Evolutionary conservation across 2,797 vertebrate species (phyloP).

Genomic region (Ceryle rudis): DNA sequence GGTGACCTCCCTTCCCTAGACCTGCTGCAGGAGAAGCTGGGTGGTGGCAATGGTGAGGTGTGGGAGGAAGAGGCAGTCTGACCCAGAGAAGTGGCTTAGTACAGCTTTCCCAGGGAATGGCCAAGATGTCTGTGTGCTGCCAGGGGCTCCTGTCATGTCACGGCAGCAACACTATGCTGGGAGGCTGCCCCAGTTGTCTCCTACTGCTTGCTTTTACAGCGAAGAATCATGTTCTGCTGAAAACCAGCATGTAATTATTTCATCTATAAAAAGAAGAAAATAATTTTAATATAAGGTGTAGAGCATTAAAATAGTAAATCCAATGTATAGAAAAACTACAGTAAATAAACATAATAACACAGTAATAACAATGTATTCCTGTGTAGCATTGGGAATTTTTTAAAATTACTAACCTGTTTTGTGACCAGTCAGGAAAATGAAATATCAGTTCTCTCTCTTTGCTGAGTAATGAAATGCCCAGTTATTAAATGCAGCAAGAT

Average conservation of each 20-base stretch:
- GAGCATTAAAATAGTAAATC: background rate
- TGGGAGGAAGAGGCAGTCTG: background rate
- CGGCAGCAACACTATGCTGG: rapidly evolving
- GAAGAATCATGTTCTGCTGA: background rate
- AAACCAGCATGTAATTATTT: background rate
- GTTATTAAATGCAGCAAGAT: background rate
- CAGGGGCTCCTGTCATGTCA: rapidly evolving
- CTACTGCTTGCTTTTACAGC: background rate
- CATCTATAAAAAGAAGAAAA: background rate
- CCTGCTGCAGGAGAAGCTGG: background rate
- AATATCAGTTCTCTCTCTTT: background rate
- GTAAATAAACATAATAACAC: background rate
- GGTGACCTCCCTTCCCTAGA: constrained; percentile 8
- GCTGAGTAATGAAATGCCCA: background rate
- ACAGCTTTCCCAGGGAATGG: background rate
- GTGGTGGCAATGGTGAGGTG: background rate
- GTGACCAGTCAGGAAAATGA: background rate
- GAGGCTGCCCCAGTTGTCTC: background rate
- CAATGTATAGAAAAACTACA: background rate
- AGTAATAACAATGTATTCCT: background rate
- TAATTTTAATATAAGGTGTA: background rate
- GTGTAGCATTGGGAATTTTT: background rate
- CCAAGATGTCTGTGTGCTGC: rapidly evolving
- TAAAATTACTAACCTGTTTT: background rate
- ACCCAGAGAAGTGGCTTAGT: background rate